Conservation (phyloP, 2,888 invertebrate genomes). For the Anarsia innoxiella region DNA sequence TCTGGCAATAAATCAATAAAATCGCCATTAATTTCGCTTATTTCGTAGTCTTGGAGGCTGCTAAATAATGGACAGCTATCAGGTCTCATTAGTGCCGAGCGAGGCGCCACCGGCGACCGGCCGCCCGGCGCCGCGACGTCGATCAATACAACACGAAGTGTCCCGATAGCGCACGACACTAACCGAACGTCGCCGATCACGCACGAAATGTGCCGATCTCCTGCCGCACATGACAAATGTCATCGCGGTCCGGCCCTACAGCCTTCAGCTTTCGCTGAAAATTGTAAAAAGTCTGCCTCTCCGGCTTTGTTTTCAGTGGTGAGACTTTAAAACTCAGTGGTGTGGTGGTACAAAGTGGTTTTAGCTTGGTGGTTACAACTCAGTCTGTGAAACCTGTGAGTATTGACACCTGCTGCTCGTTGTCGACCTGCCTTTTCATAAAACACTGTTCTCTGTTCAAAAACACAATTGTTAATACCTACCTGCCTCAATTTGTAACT, state of each 20-base stretch:
- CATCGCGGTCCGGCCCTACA: constrained; percentile 59
- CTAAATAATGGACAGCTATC: constrained; percentile 71
- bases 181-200: constrained; percentile 30
- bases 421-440: not conserved
- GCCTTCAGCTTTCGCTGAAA: constrained; percentile 65
- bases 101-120: constrained; percentile 58
- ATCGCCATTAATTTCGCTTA: constrained; percentile 65
- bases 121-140: constrained; percentile 44
- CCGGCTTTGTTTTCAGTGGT: constrained; percentile 29
- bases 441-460: no score
- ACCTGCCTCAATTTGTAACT: no score
- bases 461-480: no score
- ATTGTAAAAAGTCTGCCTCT: constrained; percentile 45
- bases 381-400: constrained; percentile 46
- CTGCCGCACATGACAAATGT: constrained; percentile 63
- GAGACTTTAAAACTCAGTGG: no score
- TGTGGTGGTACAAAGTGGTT: constrained; percentile 30
- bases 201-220: constrained; percentile 22
- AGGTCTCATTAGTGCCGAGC: constrained; percentile 62
- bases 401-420: constrained; percentile 29
- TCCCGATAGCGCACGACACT: constrained; percentile 30
- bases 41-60: constrained; percentile 56
- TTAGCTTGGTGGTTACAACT: constrained; percentile 27
- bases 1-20: constrained; percentile 68
- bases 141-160: constrained; percentile 55